phyloP scores from a whole-genome alignment of 2,888 invertebrate genomes.

The Scelioninae gen. 1 region DNA sequence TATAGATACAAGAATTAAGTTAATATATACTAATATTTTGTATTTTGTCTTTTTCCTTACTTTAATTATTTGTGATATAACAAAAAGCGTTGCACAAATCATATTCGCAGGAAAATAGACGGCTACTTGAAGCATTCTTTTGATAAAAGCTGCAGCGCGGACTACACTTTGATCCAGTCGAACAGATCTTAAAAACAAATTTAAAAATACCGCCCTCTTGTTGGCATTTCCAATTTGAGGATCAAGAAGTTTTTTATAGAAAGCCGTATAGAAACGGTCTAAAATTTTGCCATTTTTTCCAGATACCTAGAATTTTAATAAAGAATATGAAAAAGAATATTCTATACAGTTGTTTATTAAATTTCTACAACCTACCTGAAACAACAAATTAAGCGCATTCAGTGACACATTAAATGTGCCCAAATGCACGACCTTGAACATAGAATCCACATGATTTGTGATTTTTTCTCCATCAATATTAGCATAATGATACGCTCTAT shows the following conservation, averaged over 20 bases:
- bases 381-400: constrained; percentile 86
- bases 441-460: constrained; percentile 88
- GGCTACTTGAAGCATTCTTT: constrained; percentile 91
- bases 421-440: constrained; percentile 92
- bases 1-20: neutral
- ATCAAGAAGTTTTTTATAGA: constrained; percentile 94
- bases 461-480: constrained; percentile 87
- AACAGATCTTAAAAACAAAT: constrained; percentile 93
- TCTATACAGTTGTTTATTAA: no score
- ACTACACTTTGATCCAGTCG: constrained; percentile 87
- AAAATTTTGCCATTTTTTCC: constrained; percentile 77
- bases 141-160: constrained; percentile 93
- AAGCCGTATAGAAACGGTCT: constrained; percentile 91
- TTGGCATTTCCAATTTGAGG: constrained; percentile 89
- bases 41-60: constrained; percentile 59
- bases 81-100: constrained; percentile 92
- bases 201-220: constrained; percentile 92
- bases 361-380: no score
- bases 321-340: no score
- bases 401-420: constrained; percentile 90
- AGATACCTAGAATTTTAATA: constrained; percentile 70
- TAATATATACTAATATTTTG: neutral
- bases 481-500: constrained; percentile 93
- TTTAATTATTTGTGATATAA: constrained; percentile 88
- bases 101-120: constrained; percentile 90